Evolutionary conservation across 1,140 invertebrate species (phyloP).

Genomic region (Euglossa dilemma): DNA sequence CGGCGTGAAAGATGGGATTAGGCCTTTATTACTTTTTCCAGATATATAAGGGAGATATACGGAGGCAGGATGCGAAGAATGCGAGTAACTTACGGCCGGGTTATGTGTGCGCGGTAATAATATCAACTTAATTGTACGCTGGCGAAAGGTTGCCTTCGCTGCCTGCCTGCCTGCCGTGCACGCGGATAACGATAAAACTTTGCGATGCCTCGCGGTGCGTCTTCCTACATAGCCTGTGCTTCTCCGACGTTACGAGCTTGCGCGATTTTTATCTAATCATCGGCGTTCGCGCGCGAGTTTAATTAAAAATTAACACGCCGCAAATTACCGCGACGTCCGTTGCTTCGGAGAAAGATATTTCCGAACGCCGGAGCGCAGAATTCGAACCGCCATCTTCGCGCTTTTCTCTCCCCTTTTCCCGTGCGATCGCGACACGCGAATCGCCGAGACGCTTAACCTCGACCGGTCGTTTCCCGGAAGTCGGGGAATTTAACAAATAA

Average conservation of each 20-base stretch:
- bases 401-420: no score
- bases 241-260: no score
- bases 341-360: no score
- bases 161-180: neutral
- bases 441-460: no score
- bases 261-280: neutral
- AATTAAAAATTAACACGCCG: neutral
- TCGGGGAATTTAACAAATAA: no score
- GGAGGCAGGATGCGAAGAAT: slow-evolving; percentile 53
- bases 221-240: neutral
- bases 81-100: slow-evolving; percentile 62
- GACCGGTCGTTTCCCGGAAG: no score
- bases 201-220: neutral
- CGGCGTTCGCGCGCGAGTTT: neutral
- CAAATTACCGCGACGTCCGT: no score
- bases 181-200: slow-evolving; percentile 46
- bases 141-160: slow-evolving; percentile 33
- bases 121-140: slow-evolving; percentile 73
- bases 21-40: slow-evolving; percentile 48
- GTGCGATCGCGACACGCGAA: no score
- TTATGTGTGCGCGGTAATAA: slow-evolving; percentile 70
- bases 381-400: no score
- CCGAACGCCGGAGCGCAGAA: no score
- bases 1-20: slow-evolving; percentile 57
- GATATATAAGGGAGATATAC: slow-evolving; percentile 51